Evolutionary conservation across 1,140 invertebrate genomes (phyloP).

Genomic region (Theocolax elegans): DNA sequence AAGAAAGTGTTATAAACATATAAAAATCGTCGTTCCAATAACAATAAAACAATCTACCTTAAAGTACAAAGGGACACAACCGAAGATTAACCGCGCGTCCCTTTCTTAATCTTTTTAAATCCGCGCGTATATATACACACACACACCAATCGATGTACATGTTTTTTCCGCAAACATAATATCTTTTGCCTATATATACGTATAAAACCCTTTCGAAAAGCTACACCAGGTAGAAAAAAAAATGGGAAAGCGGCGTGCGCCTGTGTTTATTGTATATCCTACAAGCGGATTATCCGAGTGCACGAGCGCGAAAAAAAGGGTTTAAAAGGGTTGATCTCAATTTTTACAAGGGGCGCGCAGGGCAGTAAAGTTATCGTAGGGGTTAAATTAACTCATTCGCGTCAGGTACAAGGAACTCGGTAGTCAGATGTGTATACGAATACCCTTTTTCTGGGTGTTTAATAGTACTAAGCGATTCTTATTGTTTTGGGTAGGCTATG

Average conservation of each 20-base stretch:
- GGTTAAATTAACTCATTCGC: not conserved
- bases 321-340: constrained; percentile 27
- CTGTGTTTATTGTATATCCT: too few relatives aligned
- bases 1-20: too few relatives aligned
- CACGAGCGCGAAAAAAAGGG: not conserved
- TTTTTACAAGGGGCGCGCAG: not conserved
- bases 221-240: too few relatives aligned
- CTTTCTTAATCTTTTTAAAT: too few relatives aligned
- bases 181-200: too few relatives aligned
- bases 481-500: constrained; percentile 8
- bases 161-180: constrained; percentile 24
- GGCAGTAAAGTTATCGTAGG: not conserved
- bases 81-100: constrained; percentile 2
- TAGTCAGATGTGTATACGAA: too few relatives aligned
- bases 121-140: not conserved
- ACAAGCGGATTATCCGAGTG: not conserved
- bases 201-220: too few relatives aligned
- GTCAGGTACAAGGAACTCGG: too few relatives aligned
- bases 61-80: not conserved
- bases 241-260: too few relatives aligned
- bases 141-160: constrained; percentile 7
- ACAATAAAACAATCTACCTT: too few relatives aligned
- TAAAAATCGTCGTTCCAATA: too few relatives aligned
- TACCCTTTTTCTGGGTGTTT: constrained; percentile 8
- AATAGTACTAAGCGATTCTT: constrained; percentile 37